phyloP scores from a whole-genome alignment of 2,888 invertebrate species.

The Callinectes sapidus region DNA sequence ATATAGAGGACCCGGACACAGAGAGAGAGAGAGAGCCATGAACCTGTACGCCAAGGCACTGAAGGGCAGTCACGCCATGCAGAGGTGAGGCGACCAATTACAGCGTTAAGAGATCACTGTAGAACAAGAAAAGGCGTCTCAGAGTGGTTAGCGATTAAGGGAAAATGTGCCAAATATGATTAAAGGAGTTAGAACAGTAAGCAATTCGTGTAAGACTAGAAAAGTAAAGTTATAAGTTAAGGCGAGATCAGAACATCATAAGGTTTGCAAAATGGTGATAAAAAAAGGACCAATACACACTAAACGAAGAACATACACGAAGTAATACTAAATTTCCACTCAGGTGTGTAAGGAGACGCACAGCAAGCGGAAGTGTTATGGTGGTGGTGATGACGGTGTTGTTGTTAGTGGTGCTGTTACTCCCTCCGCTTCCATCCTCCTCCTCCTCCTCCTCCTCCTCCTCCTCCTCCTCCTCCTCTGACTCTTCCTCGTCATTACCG shows the following conservation, averaged over 20 bases:
- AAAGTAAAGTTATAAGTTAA: too few relatives aligned
- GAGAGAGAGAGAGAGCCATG: background rate
- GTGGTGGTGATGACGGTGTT: background rate
- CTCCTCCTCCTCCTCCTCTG: background rate
- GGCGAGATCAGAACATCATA: background rate
- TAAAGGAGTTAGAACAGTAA: too few relatives aligned
- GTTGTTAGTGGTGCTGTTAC: background rate
- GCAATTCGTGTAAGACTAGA: too few relatives aligned
- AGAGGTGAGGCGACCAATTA: slow-evolving; percentile 6
- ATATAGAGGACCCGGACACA: too few relatives aligned
- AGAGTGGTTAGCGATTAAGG: too few relatives aligned
- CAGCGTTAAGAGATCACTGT: too few relatives aligned
- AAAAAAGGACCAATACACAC: background rate
- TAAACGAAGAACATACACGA: too few relatives aligned
- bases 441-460: background rate
- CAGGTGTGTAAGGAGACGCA: background rate
- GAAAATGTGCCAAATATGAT: too few relatives aligned
- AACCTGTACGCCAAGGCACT: background rate
- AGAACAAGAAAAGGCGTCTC: too few relatives aligned
- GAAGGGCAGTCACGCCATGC: background rate
- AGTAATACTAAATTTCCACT: background rate
- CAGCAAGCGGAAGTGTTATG: background rate
- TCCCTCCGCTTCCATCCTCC: background rate
- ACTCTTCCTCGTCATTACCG: background rate
- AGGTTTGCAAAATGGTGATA: background rate